Evolutionary conservation across 2,113 vertebrate genomes (phyloP).

Genomic region (Grantiella picta): DNA sequence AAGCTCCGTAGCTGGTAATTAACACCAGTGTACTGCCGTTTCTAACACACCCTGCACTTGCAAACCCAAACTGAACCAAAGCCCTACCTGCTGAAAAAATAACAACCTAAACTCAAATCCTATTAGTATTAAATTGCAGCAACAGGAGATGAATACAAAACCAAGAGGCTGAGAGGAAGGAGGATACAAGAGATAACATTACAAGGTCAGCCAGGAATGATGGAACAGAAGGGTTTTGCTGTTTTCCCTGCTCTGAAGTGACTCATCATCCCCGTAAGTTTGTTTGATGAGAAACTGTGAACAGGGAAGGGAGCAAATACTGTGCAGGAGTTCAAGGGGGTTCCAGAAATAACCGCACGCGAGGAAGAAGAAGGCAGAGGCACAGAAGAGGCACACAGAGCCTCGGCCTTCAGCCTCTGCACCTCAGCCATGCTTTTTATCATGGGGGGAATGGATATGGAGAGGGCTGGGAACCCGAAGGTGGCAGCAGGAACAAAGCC

Average conservation of each 20-base stretch:
- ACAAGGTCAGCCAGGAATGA: neutral
- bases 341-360: rapidly evolving
- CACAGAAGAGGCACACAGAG: neutral
- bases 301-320: neutral
- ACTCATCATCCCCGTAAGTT: neutral
- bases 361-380: neutral
- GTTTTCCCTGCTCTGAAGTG: rapidly evolving
- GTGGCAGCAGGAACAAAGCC: neutral
- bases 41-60: neutral
- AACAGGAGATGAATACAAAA: neutral
- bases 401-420: neutral
- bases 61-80: neutral
- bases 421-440: neutral
- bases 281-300: neutral
- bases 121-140: neutral
- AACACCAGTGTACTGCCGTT: neutral
- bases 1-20: neutral
- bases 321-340: neutral
- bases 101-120: neutral
- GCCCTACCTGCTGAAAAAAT: neutral
- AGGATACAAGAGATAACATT: neutral
- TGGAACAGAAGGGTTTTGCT: neutral
- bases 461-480: neutral
- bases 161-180: neutral
- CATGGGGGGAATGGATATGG: rapidly evolving